These are phyloP conservation scores for Peromyscus leucopus DNA, from an alignment of 2,113 vertebrate genomes.

Conservation along the genomic window DNA sequence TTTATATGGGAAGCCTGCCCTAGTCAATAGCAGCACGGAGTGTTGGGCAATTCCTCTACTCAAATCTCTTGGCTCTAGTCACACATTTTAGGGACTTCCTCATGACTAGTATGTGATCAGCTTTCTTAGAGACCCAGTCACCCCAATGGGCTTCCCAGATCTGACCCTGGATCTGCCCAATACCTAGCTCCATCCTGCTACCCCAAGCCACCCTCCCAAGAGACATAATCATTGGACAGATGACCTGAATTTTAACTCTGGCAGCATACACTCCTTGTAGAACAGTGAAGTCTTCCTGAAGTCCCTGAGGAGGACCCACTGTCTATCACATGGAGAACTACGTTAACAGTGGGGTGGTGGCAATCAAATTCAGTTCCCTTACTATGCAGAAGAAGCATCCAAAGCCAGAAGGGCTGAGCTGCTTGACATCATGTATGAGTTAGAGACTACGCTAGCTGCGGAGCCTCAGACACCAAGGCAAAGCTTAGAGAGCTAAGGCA, in stretches of 20 bases:
- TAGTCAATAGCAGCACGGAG: neutral
- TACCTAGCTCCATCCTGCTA: neutral
- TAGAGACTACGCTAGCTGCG: neutral
- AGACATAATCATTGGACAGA: neutral
- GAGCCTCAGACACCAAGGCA: neutral
- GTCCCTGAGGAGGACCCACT: neutral
- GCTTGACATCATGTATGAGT: neutral
- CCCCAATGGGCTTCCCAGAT: neutral
- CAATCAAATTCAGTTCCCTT: neutral
- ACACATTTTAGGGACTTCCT: neutral
- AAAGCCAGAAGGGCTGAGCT: neutral
- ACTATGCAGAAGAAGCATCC: neutral
- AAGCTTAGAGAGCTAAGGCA: neutral
- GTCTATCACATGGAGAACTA: neutral
- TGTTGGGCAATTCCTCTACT: neutral
- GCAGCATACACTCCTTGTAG: neutral
- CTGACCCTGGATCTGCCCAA: neutral
- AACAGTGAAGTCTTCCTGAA: neutral
- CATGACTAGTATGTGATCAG: neutral
- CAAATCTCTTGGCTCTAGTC: neutral
- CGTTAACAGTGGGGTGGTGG: neutral
- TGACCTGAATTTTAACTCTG: neutral
- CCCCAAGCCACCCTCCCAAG: neutral
- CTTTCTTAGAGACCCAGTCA: neutral
- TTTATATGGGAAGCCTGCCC: conserved; percentile 40